These are phyloP conservation scores for Synergus itoensis DNA, from an alignment of 2,888 invertebrate genomes.

Conservation along the genomic window DNA sequence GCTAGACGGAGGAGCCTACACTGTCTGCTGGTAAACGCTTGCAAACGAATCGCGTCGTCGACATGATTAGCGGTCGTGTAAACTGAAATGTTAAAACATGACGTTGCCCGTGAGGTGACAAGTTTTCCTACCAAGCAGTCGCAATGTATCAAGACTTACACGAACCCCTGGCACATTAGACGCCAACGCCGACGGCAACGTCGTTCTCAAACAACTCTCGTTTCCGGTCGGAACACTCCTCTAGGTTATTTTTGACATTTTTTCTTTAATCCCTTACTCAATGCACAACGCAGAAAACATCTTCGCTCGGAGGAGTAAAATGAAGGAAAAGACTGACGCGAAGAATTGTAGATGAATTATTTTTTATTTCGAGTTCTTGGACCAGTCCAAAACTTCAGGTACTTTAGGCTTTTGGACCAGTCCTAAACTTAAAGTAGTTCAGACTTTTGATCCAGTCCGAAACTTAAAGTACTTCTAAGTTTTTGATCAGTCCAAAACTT, in stretches of 20 bases:
- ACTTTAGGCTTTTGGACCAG: too few relatives aligned
- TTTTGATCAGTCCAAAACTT: too few relatives aligned
- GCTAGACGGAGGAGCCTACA: conserved; percentile 52
- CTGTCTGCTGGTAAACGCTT: conserved; percentile 42
- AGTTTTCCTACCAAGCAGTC: conserved; percentile 65
- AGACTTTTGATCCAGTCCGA: too few relatives aligned
- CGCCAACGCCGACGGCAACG: background rate
- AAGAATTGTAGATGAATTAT: background rate
- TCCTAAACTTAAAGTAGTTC: too few relatives aligned
- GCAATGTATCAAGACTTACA: conserved; percentile 73
- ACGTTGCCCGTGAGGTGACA: conserved; percentile 68
- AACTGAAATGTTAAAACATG: conserved; percentile 76
- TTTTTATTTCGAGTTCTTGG: background rate
- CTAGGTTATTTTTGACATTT: background rate
- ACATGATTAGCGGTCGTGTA: conserved; percentile 76
- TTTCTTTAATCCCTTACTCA: conserved; percentile 3
- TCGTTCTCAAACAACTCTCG: conserved; percentile 9
- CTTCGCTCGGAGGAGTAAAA: background rate
- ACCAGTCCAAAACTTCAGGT: too few relatives aligned
- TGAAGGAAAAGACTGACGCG: background rate
- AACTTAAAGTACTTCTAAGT: too few relatives aligned
- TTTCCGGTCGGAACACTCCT: conserved; percentile 3
- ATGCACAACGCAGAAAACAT: background rate
- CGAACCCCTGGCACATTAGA: conserved; percentile 65
- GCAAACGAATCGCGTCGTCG: conserved; percentile 60